Evolutionary conservation across 1,140 invertebrate genomes (phyloP).

Genomic region (Pachyrhynchus sulphureomaculatus): DNA sequence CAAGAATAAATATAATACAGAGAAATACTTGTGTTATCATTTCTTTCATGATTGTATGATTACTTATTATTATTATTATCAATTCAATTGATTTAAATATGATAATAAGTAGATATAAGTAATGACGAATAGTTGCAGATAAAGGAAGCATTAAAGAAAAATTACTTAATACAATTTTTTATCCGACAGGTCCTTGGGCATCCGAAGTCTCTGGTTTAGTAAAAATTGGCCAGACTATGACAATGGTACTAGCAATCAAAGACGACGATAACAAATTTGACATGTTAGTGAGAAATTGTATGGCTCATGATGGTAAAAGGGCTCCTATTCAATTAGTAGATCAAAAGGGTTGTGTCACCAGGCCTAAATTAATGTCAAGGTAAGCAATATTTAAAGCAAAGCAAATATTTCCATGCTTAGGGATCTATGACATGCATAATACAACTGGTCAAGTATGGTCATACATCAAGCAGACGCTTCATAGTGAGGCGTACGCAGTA

Average conservation of each 20-base stretch:
- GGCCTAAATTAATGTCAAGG: conserved; percentile 87
- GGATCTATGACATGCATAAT: no score
- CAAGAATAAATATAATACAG: no score
- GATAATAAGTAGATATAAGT: no score
- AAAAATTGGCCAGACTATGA: conserved; percentile 96
- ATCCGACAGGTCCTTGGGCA: conserved; percentile 90
- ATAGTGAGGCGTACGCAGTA: no score
- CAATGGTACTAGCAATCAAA: conserved; percentile 94
- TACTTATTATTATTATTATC: no score
- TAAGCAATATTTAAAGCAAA: background rate
- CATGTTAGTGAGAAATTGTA: conserved; percentile 92
- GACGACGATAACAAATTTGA: conserved; percentile 95
- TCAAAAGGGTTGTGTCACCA: conserved; percentile 86
- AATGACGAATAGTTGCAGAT: no score
- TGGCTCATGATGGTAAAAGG: conserved; percentile 91
- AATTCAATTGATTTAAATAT: no score
- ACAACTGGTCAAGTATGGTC: background rate
- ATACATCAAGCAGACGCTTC: background rate
- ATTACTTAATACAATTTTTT: no score
- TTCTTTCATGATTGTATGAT: no score
- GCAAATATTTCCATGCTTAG: background rate
- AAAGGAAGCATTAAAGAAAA: no score
- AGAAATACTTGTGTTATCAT: no score
- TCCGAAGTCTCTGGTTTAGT: conserved; percentile 92
- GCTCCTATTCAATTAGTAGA: conserved; percentile 94